Base-by-base conservation (phyloP, 2,797 vertebrate genomes). In the Malacoraja senta region DNA sequence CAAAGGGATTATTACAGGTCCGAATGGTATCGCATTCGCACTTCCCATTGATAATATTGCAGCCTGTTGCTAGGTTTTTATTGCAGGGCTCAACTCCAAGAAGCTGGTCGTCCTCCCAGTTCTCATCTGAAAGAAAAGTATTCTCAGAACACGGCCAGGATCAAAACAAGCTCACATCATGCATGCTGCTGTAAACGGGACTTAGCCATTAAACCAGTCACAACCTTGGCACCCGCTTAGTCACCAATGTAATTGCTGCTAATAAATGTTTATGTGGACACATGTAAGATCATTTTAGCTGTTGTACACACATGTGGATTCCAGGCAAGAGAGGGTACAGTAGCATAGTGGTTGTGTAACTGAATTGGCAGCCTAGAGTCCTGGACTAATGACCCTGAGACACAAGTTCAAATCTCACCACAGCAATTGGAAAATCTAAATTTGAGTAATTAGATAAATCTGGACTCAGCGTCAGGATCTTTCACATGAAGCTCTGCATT, bases 71-170 rank as follows among this genome's bases (percentile, higher is more conserved):
- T 95, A 98, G 97, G 96, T 98, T 98, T 95, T 98, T 97, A 94
- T 98, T 98, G 97, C 98, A 98, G 0, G 97, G 97, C 94, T 98
- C 97, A 96, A 98, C 97, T 95, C 98, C 98, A 95, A 98, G 97
- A 94, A 98, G 96, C 93, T 98, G 98, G 96, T 97, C 97, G 93
- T 98, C 97, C 93, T 97, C 97, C 98, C 98, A 98, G 96, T 97
- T 98, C 95, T 98, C 98, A 96, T 98, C 98, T 98, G 96, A 93
- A 93, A 95, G 96, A 76, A 76, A 92, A 44, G 44, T 74, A 92
- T 92, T 92, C 38, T 92, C 68, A 92, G 90, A 74, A 76, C 90
- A 76, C 44, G 71, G 21, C 71, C 65, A 76, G 24, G 90, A 92
- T 92, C 90, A 44, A 92, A 76, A 17, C 68, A 74, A 29, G 26